phyloP scores from a whole-genome alignment of 2,113 vertebrate species.

The Coryphaenoides rupestris region DNA sequence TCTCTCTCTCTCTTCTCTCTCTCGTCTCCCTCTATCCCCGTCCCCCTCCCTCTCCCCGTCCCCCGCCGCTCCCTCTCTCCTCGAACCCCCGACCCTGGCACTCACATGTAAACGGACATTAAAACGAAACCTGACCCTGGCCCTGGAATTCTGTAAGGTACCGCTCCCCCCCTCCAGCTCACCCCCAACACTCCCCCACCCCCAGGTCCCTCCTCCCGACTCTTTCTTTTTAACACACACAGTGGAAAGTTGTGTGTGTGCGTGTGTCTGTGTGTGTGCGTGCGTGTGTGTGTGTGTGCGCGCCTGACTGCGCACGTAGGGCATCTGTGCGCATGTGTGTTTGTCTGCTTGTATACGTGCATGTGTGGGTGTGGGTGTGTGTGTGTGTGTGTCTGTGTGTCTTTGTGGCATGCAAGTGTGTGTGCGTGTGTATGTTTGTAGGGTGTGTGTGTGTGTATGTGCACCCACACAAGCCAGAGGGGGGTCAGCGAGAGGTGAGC shows the following conservation, averaged over 20 bases:
- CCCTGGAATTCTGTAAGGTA: conserved; percentile 77
- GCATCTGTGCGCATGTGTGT: neutral
- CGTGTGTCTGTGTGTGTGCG: neutral
- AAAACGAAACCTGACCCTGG: conserved; percentile 77
- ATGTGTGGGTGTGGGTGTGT: neutral
- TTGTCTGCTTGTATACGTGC: neutral
- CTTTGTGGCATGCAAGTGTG: too few species aligned
- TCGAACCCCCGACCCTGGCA: conserved; percentile 34
- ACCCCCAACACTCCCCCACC: too few species aligned
- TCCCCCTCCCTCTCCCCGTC: conserved; percentile 40
- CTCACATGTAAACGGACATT: conserved; percentile 75
- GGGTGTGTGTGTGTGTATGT: conserved; percentile 6
- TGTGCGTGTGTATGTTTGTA: conserved; percentile 12
- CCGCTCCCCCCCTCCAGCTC: conserved; percentile 58
- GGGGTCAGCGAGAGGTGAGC: conserved; percentile 85
- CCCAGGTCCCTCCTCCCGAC: conserved; percentile 18
- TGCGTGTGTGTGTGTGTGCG: neutral
- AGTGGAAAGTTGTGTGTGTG: conserved; percentile 28
- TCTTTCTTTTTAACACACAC: conserved; percentile 45
- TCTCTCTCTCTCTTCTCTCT: conserved; percentile 20
- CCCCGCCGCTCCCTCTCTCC: conserved; percentile 17
- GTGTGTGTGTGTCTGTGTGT: conserved; percentile 18
- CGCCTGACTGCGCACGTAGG: conserved; percentile 21
- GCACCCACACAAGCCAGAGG: conserved; percentile 27
- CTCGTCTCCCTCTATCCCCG: conserved; percentile 47